phyloP scores from a whole-genome alignment of 2,113 vertebrate species.

The Solea senegalensis region DNA sequence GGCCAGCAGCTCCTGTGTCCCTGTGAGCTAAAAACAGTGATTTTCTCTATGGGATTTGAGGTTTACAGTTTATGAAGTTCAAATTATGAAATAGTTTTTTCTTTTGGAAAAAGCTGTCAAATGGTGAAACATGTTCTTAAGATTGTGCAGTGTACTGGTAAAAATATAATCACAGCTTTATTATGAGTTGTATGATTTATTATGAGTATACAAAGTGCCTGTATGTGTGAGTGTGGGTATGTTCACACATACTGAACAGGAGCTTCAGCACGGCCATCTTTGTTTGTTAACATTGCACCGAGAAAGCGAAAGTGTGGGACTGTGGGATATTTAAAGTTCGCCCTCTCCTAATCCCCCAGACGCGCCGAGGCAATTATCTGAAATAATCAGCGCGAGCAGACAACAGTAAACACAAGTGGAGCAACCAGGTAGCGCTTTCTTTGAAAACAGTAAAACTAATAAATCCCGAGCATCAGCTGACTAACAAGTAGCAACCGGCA shows the following conservation, averaged over 20 bases:
- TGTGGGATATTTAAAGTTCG: constrained; percentile 36
- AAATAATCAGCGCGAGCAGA: constrained; percentile 14
- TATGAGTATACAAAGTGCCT: background rate
- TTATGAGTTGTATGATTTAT: too few relatives aligned
- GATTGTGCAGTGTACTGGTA: too few relatives aligned
- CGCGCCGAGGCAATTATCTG: constrained; percentile 41
- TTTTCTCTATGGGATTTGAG: too few relatives aligned
- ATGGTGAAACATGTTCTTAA: too few relatives aligned
- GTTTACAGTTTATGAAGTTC: too few relatives aligned
- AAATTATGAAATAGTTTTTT: too few relatives aligned
- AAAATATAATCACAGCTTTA: too few relatives aligned
- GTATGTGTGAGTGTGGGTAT: background rate
- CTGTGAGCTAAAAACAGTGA: too few relatives aligned
- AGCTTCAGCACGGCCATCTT: background rate
- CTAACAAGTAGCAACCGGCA: background rate
- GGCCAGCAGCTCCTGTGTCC: too few relatives aligned
- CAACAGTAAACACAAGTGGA: constrained; percentile 22
- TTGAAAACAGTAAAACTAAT: background rate
- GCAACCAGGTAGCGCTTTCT: constrained; percentile 1
- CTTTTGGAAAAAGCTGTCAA: too few relatives aligned
- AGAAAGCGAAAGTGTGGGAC: constrained; percentile 10
- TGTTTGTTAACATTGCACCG: constrained; percentile 23
- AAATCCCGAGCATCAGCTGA: background rate
- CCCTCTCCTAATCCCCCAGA: constrained; percentile 18
- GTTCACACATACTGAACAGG: background rate